Base-by-base conservation (phyloP, 2,888 invertebrate species). In the Drosophila lacicola region DNA sequence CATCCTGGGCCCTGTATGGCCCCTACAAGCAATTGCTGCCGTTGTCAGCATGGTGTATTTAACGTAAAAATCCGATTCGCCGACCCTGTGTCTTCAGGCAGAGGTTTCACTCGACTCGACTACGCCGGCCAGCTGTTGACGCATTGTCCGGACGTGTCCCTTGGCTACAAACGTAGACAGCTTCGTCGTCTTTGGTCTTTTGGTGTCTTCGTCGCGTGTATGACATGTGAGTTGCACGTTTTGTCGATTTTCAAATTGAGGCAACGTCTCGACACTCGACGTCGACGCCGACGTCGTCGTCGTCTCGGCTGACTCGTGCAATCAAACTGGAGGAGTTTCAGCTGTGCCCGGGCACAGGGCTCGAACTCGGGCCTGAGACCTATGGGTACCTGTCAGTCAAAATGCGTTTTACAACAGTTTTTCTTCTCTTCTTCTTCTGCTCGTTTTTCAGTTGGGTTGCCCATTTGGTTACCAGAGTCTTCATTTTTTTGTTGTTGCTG, bases 211-310 rank as follows among this genome's bases (percentile, higher is more conserved):
- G 88, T 81, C 78, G 77, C 89, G 86, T 89, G 88, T 82, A 85
- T 88, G 86, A 89, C 86, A 86, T 86, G 86, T 89, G 86, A 88
- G 86, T 85, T 89, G 88, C 89, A 86, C 86, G 86, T 86, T 86
- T 89, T 82, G 88, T 84, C 85, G 88, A 87, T 89, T 86, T 89
- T 84, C 79, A 77, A 89, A 89, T 85, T 89, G 89, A 85, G 89
- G 70, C 82, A 82, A 66, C 70, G 71, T 82, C 75, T 74, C 78
- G 75, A 70, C 80, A 80, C 74, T 85, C 80, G 70, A 46, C 61
- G 49, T 60, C 54, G 46, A 44, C 61, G 33, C 14, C 49, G 58
- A 49, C 51, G 57, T 25, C 47, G 60, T 57, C 46, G 57, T 19
- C 61, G 67, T 73, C 67, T 61, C 60, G 72, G 60, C 78, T 67